Percentiles rank a stretch among this genome's conserved stretches.
Evolutionary conservation across 2,797 vertebrate species (phyloP).

Genomic region (Glossophaga mutica): DNA sequence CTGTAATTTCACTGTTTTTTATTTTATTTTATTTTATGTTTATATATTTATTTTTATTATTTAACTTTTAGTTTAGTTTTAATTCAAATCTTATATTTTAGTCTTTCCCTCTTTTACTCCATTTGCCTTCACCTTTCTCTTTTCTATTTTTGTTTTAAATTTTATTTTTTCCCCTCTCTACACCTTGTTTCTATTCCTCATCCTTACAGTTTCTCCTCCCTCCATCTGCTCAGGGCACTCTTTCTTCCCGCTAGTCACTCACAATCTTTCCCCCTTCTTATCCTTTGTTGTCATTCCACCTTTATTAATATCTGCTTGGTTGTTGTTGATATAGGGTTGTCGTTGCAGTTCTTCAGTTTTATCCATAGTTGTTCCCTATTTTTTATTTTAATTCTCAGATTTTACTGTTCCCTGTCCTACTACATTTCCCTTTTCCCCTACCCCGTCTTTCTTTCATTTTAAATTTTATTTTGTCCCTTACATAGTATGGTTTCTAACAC

Average conservation of each 20-base stretch:
- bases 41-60: background rate
- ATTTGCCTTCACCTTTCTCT: background rate
- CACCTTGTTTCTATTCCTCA: background rate
- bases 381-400: background rate
- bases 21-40: background rate
- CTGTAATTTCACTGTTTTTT: background rate
- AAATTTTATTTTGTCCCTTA: background rate
- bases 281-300: background rate
- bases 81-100: background rate
- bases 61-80: background rate
- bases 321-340: background rate
- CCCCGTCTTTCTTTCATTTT: background rate
- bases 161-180: background rate
- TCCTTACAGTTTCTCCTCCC: background rate
- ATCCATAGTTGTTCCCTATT: background rate
- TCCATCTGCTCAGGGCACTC: background rate
- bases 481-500: background rate
- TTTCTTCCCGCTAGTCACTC: background rate
- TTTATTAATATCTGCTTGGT: background rate
- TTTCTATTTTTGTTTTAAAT: background rate
- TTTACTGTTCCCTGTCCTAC: background rate
- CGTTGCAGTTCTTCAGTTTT: background rate
- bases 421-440: background rate
- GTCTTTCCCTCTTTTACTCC: background rate
- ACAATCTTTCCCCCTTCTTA: background rate